Conservation (phyloP, 2,797 vertebrate species). For the Mallotus villosus region DNA sequence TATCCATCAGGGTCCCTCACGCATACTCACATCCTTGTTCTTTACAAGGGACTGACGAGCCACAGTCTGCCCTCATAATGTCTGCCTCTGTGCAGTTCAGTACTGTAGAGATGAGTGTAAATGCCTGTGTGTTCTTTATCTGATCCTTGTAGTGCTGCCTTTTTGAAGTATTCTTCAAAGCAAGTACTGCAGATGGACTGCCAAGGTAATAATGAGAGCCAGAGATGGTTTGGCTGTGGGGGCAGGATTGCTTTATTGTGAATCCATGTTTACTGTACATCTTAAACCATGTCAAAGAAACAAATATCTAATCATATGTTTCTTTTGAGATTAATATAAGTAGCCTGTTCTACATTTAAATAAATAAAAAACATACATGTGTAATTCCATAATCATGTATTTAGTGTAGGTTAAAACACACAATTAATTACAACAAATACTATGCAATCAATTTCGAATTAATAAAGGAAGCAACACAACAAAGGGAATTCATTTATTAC, state of each 20-base stretch:
- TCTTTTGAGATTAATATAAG: too few relatives aligned
- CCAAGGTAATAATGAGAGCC: slow-evolving; percentile 53
- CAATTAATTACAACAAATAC: too few relatives aligned
- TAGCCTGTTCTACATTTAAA: too few relatives aligned
- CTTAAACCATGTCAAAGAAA: background rate
- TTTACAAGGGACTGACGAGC: slow-evolving; percentile 39
- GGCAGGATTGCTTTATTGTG: slow-evolving; percentile 46
- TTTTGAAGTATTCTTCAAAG: slow-evolving; percentile 72
- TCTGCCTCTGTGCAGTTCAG: slow-evolving; percentile 57
- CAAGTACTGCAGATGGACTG: slow-evolving; percentile 49
- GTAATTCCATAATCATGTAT: too few relatives aligned
- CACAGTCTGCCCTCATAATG: slow-evolving; percentile 59
- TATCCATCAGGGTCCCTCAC: slow-evolving; percentile 76
- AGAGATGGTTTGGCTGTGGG: slow-evolving; percentile 46
- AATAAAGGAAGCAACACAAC: too few relatives aligned
- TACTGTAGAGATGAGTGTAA: slow-evolving; percentile 60
- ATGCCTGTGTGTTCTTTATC: slow-evolving; percentile 64
- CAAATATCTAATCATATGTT: too few relatives aligned
- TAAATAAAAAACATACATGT: too few relatives aligned
- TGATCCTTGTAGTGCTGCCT: slow-evolving; percentile 55
- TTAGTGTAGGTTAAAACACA: too few relatives aligned
- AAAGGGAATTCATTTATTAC: too few relatives aligned
- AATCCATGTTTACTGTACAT: slow-evolving; percentile 10
- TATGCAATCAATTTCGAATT: too few relatives aligned
- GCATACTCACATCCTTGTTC: slow-evolving; percentile 41